Conservation (phyloP, 1,140 invertebrate genomes). For the Cylas formicarius region DNA sequence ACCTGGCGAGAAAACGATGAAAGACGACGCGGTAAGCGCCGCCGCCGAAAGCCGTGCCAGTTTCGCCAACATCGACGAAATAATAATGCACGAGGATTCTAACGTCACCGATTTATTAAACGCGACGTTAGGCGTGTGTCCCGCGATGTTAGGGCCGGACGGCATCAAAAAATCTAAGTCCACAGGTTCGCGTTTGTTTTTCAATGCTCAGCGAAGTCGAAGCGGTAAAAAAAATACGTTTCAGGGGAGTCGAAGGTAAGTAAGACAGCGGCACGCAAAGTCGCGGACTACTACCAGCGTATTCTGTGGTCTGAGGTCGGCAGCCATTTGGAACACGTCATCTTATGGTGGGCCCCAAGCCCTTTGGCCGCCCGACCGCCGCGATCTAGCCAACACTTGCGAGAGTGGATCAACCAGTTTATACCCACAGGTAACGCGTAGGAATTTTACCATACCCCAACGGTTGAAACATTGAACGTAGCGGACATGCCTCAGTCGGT, state of each 20-base stretch:
- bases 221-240: no score
- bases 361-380: constrained; percentile 58
- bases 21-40: constrained; percentile 17
- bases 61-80: constrained; percentile 42
- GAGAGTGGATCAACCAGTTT: constrained; percentile 57
- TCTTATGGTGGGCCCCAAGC: constrained; percentile 70
- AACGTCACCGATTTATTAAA: constrained; percentile 41
- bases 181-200: not conserved
- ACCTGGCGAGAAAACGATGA: constrained; percentile 33
- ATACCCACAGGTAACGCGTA: constrained; percentile 53
- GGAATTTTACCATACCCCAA: not conserved
- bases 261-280: constrained; percentile 44
- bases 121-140: constrained; percentile 39
- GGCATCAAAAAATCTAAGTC: constrained; percentile 33
- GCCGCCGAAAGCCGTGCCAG: constrained; percentile 21
- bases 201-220: not conserved
- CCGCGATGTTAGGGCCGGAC: constrained; percentile 41
- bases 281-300: constrained; percentile 51
- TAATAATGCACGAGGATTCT: constrained; percentile 44
- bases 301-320: constrained; percentile 66
- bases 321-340: constrained; percentile 63
- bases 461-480: constrained; percentile 27
- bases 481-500: constrained; percentile 57
- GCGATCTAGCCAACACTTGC: constrained; percentile 59
- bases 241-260: constrained; percentile 43